phyloP scores from a whole-genome alignment of 2,888 invertebrate genomes.

The Thera obeliscata region DNA sequence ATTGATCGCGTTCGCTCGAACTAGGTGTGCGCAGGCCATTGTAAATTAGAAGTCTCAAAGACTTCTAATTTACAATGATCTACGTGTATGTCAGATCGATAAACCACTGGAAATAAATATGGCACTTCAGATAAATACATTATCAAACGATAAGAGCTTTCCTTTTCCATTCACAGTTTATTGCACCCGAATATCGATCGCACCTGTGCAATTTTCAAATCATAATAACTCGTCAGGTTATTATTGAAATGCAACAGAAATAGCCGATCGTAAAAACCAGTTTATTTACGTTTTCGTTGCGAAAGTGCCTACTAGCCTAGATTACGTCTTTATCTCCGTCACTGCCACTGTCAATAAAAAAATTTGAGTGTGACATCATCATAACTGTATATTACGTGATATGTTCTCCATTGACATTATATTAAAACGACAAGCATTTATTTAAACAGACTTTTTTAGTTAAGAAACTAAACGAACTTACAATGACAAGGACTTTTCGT shows the following conservation, averaged over 20 bases:
- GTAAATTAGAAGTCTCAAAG: too few relatives aligned
- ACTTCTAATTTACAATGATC: neutral
- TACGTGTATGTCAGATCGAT: neutral
- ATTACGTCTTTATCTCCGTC: neutral
- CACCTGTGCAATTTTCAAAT: slow-evolving; percentile 21
- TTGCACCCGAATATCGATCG: slow-evolving; percentile 13
- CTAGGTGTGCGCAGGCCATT: too few relatives aligned
- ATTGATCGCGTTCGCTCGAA: too few relatives aligned
- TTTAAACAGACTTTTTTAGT: too few relatives aligned
- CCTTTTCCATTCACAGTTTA: slow-evolving; percentile 1
- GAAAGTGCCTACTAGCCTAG: slow-evolving; percentile 3
- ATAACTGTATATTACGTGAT: neutral
- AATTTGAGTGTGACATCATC: neutral
- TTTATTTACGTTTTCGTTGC: slow-evolving; percentile 2
- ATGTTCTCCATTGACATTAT: too few relatives aligned
- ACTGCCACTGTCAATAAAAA: slow-evolving; percentile 2
- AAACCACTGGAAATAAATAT: neutral
- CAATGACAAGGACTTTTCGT: too few relatives aligned
- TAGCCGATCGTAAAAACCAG: slow-evolving; percentile 13
- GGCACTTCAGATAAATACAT: neutral
- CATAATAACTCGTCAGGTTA: slow-evolving; percentile 8
- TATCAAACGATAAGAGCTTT: slow-evolving; percentile 3
- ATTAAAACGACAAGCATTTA: too few relatives aligned
- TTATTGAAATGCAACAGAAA: slow-evolving; percentile 17
- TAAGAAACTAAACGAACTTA: too few relatives aligned